Base-by-base conservation (phyloP, 2,888 invertebrate species). In the Amiota communis region DNA sequence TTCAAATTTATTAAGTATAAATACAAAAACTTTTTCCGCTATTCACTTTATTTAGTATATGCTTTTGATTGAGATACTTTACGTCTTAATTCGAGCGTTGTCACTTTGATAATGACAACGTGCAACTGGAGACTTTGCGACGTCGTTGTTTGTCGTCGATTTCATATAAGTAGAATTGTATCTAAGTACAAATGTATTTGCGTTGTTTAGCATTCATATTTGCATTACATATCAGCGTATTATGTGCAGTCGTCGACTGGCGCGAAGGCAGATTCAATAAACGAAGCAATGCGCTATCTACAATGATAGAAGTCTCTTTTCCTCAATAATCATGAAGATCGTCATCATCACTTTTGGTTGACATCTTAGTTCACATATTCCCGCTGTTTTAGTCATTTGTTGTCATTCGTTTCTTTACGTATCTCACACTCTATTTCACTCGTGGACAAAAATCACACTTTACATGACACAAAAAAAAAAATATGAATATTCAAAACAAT, bases 171-270 rank as follows among this genome's bases (percentile, higher is more conserved):
- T n/a, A n/a, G n/a, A n/a, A n/a, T 68, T 8, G 8, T n/a, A 68
- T 68, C 12, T 23, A 63, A 63, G 46, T 49, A 53, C 53, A 53
- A 15, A 53, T 53, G 12, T 59, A 20, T 59, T 8, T 36, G 36
- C 36, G 36, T 59, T 20, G 20, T 20, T 17, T 59, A 15, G 59
- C 59, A 36, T 59, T 23, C 73, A 71, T 81, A 76, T 84, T 80
- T 83, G 79, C 78, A 57, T 75, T 77, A 76, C 70, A 74, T 75
- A 82, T 82, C 81, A 84, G 81, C 70, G 49, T 20, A 9, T 59
- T 71, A 47, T 71, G 70, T 51, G 61, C 67, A 68, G 67, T 59
- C 61, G 61, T 49, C 67, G 67, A 53, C 67, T 51, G 67, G 8
- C 53, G 67, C 70, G 70, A 17, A 59, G 36, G 36, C 36, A 36